Evolutionary conservation across 1,140 invertebrate species (phyloP).

Genomic region (Tachypleus tridentatus): DNA sequence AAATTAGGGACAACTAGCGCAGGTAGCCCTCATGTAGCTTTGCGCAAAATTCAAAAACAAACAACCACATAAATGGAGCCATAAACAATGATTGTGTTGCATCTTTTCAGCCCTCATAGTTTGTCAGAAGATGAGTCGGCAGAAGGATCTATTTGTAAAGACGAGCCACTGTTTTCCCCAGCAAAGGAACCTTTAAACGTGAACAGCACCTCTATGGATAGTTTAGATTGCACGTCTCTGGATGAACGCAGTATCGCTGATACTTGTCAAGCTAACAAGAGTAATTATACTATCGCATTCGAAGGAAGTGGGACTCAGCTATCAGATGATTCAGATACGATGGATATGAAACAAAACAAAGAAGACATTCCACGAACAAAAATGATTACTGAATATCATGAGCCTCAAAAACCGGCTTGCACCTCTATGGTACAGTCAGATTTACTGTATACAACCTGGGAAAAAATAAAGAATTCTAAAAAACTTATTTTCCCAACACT

Average conservation of each 20-base stretch:
- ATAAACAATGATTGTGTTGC: too few species aligned
- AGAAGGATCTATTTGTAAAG: conserved; percentile 75
- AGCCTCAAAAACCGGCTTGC: conserved; percentile 8
- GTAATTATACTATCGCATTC: conserved; percentile 89
- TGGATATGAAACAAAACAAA: conserved; percentile 37
- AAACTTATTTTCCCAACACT: background rate
- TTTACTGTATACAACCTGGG: conserved; percentile 62
- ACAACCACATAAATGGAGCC: too few species aligned
- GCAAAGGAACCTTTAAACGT: conserved; percentile 49
- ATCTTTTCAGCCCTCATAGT: conserved; percentile 41
- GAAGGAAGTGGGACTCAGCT: conserved; percentile 64
- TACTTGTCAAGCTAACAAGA: conserved; percentile 69
- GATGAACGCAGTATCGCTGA: conserved; percentile 67
- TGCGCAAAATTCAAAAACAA: too few species aligned
- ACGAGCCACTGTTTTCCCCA: conserved; percentile 78
- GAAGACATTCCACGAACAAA: conserved; percentile 27
- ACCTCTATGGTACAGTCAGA: conserved; percentile 66
- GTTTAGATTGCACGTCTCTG: conserved; percentile 64
- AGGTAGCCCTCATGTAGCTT: too few species aligned
- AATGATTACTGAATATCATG: conserved; percentile 7
- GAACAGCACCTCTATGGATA: conserved; percentile 76
- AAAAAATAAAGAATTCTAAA: conserved; percentile 50
- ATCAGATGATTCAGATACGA: conserved; percentile 60
- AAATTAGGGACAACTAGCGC: too few species aligned
- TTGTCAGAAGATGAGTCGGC: conserved; percentile 47